Evolutionary conservation across 2,797 vertebrate genomes (phyloP), one percentile per base, ranked within the genome.

Genomic region (Danio aesculapii): DNA sequence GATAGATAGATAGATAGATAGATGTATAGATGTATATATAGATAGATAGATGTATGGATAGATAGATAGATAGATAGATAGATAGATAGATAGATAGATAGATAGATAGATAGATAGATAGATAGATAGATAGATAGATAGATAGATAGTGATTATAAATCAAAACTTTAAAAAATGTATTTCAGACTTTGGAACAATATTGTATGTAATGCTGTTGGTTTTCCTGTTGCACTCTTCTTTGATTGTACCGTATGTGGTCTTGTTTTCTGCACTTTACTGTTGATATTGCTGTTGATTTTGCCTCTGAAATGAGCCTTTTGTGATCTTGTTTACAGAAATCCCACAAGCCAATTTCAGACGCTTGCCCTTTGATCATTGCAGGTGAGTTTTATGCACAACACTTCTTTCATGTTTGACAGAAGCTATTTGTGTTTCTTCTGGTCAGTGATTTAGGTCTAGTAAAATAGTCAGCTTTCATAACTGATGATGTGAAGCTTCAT

Each of bases 281-380:
- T 39, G 50, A 30, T n/a, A 67, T 57, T 46, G 17, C 21, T 66
- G 52, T 3, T 57, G 17, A 50, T 16, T 76, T 61, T 39, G 41
- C 6, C 1, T 5, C 30, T 0, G 8, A 71, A 71, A 57, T 72
- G 44, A 44, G 41, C 67, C 49, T 53, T 72, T 57, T 81, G 4
- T 74, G 63, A 21, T 53, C 44, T 69, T 86, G 72, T 64, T 64
- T 83, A 0, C 87, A 99, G 97, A 96, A 85, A 94, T 98, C 63
- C 97, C 98, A 5, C 92, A 94, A 83, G 77, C 95, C 59, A 95
- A 97, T 89, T 99, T 99, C 87, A 94, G 96, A 39, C 95, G 97
- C 5, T 94, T 99, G 53, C 94, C 97, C 0, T 99, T 99, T 84
- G 98, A 99, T 90, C 98, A 99, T 88, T 99, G 98, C 95, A 98